These are phyloP conservation scores for Zaprionus nigranus DNA, from an alignment of 1,140 invertebrate genomes.

Conservation along the genomic window DNA sequence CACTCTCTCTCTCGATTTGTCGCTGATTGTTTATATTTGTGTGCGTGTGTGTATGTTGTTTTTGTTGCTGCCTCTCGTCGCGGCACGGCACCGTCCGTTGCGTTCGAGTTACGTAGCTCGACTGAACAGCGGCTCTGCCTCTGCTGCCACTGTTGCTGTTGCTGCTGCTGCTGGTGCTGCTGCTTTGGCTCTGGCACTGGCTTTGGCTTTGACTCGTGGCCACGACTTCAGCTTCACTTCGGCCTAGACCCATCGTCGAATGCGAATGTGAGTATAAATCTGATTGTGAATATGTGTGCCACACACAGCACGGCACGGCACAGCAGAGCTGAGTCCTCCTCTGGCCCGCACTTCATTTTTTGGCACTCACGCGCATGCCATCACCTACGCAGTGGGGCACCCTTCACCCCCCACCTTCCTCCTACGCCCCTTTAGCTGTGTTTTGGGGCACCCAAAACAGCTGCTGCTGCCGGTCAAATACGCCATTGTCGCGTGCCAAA, in stretches of 20 bases:
- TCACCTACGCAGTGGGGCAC: conserved; percentile 19
- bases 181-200: not conserved
- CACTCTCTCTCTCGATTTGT: not conserved
- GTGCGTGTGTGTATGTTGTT: not conserved
- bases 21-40: not conserved
- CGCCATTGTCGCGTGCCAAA: conserved; percentile 26
- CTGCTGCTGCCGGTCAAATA: conserved; percentile 29
- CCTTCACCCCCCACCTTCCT: not conserved
- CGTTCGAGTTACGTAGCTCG: conserved; percentile 71
- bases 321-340: conserved; percentile 5
- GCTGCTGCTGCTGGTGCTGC: not conserved
- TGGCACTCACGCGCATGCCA: conserved; percentile 43
- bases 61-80: conserved; percentile 24
- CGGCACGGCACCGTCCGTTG: conserved; percentile 51
- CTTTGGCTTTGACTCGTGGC: conserved; percentile 24
- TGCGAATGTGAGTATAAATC: conserved; percentile 25
- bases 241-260: conserved; percentile 27
- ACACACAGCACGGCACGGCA: no score
- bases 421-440: not conserved
- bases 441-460: not conserved
- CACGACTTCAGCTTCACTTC: conserved; percentile 31
- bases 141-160: no score
- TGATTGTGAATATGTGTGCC: conserved; percentile 14
- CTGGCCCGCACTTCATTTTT: conserved; percentile 19
- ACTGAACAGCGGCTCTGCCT: conserved; percentile 45